Percentiles rank a stretch among this genome's conserved stretches.
phyloP scores from a whole-genome alignment of 2,113 vertebrate species.

The Eonycteris spelaea region DNA sequence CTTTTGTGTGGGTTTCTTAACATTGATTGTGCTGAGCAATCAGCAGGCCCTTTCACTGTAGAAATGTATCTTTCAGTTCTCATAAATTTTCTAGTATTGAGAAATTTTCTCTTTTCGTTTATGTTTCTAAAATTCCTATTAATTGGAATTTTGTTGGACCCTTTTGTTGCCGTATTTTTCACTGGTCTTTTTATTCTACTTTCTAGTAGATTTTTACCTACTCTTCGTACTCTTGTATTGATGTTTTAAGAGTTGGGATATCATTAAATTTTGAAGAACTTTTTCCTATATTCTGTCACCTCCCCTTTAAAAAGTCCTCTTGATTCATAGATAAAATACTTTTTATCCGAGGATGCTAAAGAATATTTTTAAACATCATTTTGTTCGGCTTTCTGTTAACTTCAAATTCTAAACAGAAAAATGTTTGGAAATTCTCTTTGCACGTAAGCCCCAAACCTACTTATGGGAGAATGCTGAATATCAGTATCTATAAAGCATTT shows the following conservation, averaged over 20 bases:
- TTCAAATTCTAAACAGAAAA: conserved; percentile 35
- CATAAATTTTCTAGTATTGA: not conserved
- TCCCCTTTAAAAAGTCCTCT: not conserved
- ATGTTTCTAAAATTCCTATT: not conserved
- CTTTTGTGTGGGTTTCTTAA: not conserved
- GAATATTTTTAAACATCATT: not conserved
- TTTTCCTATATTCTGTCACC: not conserved
- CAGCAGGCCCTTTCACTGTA: not conserved
- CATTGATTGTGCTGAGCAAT: not conserved
- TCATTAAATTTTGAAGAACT: conserved; percentile 15
- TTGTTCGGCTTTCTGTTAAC: not conserved
- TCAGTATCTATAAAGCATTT: not conserved
- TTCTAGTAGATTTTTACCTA: not conserved
- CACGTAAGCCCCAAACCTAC: not conserved
- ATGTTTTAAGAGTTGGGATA: not conserved
- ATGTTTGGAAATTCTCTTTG: not conserved
- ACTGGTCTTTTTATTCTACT: not conserved
- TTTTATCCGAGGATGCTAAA: not conserved
- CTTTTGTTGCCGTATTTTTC: not conserved
- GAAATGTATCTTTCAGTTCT: not conserved
- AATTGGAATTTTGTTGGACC: not conserved
- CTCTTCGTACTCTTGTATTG: not conserved
- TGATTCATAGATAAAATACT: not conserved
- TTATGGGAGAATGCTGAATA: not conserved
- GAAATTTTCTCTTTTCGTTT: not conserved